Evolutionary conservation across 2,888 invertebrate species (phyloP), one percentile per base, ranked within the genome.

Genomic region (Phragmatobia fuliginosa): DNA sequence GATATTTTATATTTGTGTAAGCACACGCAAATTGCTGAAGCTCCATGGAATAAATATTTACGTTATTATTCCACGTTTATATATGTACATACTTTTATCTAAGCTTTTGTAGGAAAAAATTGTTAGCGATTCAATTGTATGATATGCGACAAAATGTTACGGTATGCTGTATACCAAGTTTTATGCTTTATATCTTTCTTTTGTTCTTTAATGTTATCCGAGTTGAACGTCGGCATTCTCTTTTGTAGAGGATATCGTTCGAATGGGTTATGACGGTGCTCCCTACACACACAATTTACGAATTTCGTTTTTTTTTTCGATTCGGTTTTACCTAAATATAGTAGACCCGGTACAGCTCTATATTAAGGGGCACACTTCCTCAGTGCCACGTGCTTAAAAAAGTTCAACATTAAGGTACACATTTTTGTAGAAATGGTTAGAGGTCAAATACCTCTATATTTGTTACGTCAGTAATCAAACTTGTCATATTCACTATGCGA

Each of bases 171-270:
- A 14, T 6, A 14, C 28, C 14, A 41, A 58, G 58, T 58, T 41
- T 41, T 66, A 58, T 68, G 33, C 45, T 67, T 56, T 52, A 62
- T 52, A 31, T 28, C 62, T 58, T 65, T 14, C 31, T 32, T 61
- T 66, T 66, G 52, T 61, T 56, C 63, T 67, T 49, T 67, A 60
- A 67, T 70, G 49, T 70, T 63, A 49, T 66, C 45, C 49, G 59
- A 62, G 32, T 59, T 32, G 45, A 25, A 61, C 41, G 36, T 60
- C 32, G 28, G n/a, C 45, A 66, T 58, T 45, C 32, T 62, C 18
- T 63, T 62, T 67, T 70, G 58, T 63, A 45, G n/a, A 25, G 31
- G 38, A 58, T 70, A 59, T 59, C 6, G 49, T 32, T 67, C 63
- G 45, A 38, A 70, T 59, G 62, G 63, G 70, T 67, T 70, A 62